Evolutionary conservation across 2,888 invertebrate genomes (phyloP), one percentile per base, ranked within the genome.

Genomic region (Heterodera filipjevi): DNA sequence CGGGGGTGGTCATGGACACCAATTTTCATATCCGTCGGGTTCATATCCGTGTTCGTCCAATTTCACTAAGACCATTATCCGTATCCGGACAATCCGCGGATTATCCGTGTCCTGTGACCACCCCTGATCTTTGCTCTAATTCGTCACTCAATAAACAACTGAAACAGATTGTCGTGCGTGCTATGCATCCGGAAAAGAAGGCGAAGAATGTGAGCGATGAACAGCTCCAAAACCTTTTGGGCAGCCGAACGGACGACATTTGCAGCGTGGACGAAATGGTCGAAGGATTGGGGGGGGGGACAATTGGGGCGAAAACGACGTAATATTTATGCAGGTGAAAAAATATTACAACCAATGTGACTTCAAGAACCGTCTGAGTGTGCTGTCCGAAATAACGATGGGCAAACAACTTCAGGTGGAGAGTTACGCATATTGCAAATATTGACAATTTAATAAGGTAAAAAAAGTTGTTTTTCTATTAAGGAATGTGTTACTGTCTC

Each of bases 341-440:
- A 83, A 83, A 30, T 81, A 84, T 73, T 86, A 84, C 76, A 73
- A 76, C 35, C 75, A 79, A 6, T 77, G 82, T 30, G 81, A 82
- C 5, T 70, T 82, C 6, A 49, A 77, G 5, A 78, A 83, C 5
- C 78, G 78, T 33, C 79, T 86, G 79, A 82, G 80, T 2, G 82
- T 86, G 64, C 71, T 86, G 19, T 82, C 82, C 66, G 82, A 84
- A n/a, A 70, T 39, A 1, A 81, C 81, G 19, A 82, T 86, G 81
- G 46, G 68, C 27, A 76, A 76, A 22, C 75, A 80, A n/a, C 59
- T 75, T 1, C 66, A 75, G 59, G 59, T 59, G 59, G 22, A 53
- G 1, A 53, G 44, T 10, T 44, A 44, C n/a, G n/a, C n/a, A n/a
- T n/a, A n/a, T n/a, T n/a, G n/a, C n/a, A n/a, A n/a, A n/a, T n/a